phyloP scores from a whole-genome alignment of 2,113 vertebrate genomes.

The Ibidorhyncha struthersii region DNA sequence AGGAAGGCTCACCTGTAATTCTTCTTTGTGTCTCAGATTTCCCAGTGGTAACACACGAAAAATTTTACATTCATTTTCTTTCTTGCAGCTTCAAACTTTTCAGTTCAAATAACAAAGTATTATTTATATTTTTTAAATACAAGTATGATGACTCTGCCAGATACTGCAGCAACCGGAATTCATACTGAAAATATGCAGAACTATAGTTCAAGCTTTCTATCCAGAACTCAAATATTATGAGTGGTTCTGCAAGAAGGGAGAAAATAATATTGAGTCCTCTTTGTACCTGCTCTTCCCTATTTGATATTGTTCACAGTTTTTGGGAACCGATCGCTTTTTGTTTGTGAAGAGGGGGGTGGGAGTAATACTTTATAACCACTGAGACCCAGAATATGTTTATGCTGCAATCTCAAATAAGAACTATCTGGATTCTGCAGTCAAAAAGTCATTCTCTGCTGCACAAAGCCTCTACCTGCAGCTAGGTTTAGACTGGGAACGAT shows the following conservation, averaged over 20 bases:
- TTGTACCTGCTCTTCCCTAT: not conserved
- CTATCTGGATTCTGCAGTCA: not conserved
- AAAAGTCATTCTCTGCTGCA: not conserved
- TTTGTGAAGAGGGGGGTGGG: not conserved
- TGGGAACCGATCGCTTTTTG: not conserved
- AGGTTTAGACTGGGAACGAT: not conserved
- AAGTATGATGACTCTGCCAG: not conserved
- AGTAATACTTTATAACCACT: not conserved
- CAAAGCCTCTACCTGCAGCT: not conserved
- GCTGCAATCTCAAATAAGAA: not conserved
- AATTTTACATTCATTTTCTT: not conserved
- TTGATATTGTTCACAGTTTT: not conserved
- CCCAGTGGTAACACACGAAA: not conserved
- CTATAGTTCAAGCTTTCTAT: not conserved
- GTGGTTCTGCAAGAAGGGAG: not conserved
- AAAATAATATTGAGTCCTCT: not conserved
- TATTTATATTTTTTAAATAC: not conserved
- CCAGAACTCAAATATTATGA: not conserved
- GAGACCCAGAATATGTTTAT: not conserved
- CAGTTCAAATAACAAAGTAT: not conserved
- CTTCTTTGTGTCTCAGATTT: slow-evolving; percentile 5
- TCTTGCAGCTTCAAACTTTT: not conserved
- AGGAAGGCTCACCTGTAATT: slow-evolving; percentile 6
- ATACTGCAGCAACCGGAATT: not conserved
- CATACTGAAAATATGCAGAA: not conserved